These are phyloP conservation scores for Narcine bancroftii DNA, from an alignment of 2,113 vertebrate genomes.

Conservation along the genomic window DNA sequence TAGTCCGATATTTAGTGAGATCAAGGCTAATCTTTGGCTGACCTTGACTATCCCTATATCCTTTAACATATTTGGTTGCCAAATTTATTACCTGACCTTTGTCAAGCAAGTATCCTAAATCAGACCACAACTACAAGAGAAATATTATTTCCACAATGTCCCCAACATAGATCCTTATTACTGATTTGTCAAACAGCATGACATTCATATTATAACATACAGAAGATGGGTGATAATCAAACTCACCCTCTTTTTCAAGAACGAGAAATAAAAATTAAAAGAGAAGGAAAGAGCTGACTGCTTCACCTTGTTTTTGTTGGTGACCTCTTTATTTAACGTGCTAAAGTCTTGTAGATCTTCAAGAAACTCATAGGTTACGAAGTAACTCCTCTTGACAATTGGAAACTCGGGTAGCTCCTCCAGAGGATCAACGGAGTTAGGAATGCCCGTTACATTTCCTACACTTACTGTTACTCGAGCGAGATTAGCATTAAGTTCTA, in stretches of 20 bases:
- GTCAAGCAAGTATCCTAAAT: background rate
- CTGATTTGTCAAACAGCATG: background rate
- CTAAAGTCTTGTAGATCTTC: constrained; percentile 27
- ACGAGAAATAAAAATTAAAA: background rate
- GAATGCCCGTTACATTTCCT: constrained; percentile 58
- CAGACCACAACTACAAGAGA: background rate
- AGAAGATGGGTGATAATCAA: background rate
- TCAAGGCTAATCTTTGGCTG: too few species aligned
- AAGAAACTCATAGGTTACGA: constrained; percentile 61
- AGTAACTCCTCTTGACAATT: constrained; percentile 58
- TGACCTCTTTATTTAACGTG: background rate
- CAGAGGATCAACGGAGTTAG: constrained; percentile 41
- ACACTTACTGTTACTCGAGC: constrained; percentile 58
- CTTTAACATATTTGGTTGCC: too few species aligned
- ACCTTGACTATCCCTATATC: too few species aligned
- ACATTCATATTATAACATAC: background rate
- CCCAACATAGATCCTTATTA: background rate
- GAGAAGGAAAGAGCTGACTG: background rate
- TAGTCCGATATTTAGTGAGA: too few species aligned
- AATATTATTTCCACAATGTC: background rate
- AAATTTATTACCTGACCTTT: background rate
- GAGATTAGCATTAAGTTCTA: constrained; percentile 49
- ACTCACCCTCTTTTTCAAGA: too few species aligned
- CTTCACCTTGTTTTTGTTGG: background rate
- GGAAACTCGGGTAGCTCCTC: constrained; percentile 48